A percentile compares a stretch with the other conserved stretches of the same genome.
phyloP scores from a whole-genome alignment of 1,140 invertebrate species.

The Lordiphosa stackelbergi region DNA sequence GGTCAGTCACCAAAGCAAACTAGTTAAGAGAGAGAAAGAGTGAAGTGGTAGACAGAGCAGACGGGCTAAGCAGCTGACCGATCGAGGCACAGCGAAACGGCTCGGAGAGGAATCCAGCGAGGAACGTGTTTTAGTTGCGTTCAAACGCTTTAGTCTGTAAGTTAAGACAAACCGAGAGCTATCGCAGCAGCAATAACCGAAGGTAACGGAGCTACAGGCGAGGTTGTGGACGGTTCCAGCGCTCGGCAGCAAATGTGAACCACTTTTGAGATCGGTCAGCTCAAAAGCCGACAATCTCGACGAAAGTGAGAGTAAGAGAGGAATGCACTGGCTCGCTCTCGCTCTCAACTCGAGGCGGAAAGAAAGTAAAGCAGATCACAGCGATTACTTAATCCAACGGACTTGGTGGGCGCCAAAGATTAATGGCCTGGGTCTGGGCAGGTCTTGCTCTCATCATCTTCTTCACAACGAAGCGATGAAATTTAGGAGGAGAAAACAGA shows the following conservation, averaged over 20 bases:
- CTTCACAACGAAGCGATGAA: conserved; percentile 35
- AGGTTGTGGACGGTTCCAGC: conserved; percentile 47
- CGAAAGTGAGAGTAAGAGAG: conserved; percentile 22
- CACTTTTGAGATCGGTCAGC: conserved; percentile 45
- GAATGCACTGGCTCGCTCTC: conserved; percentile 15
- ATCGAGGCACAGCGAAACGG: conserved; percentile 13
- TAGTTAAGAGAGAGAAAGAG: conserved; percentile 27
- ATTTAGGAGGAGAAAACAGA: conserved; percentile 61
- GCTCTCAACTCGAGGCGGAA: conserved; percentile 34
- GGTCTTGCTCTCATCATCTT: conserved; percentile 23
- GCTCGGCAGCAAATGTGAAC: conserved; percentile 51
- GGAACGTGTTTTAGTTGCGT: conserved; percentile 73
- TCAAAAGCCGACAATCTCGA: conserved; percentile 14
- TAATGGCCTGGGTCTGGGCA: conserved; percentile 45
- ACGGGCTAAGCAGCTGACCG: conserved; percentile 47
- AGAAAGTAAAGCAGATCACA: conserved; percentile 59
- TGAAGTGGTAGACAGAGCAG: conserved; percentile 2
- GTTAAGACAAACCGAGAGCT: conserved; percentile 52
- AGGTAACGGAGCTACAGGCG: conserved; percentile 32
- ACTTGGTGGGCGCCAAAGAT: conserved; percentile 24
- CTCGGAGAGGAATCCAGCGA: conserved; percentile 51
- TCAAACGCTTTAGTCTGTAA: conserved; percentile 75
- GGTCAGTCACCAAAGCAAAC: conserved; percentile 38
- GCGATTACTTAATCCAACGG: conserved; percentile 57
- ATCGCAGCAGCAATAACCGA: conserved; percentile 39